Evolutionary conservation across 2,113 vertebrate genomes (phyloP).

Genomic region (Gavialis gangeticus): DNA sequence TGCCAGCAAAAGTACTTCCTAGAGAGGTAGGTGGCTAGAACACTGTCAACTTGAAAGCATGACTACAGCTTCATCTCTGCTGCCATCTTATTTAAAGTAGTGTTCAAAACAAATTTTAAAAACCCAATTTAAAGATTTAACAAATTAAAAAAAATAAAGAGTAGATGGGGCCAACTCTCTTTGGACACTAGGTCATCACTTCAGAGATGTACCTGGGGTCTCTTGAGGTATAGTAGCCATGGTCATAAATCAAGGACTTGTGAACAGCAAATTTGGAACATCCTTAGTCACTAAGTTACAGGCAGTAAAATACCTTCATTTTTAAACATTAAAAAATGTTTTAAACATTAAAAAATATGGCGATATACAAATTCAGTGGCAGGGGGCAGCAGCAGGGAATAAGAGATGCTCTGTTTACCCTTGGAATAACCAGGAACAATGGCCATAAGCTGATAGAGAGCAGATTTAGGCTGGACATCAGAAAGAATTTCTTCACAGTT

Average conservation of each 20-base stretch:
- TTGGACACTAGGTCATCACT: neutral
- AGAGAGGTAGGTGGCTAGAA: neutral
- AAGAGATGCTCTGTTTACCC: too few species aligned
- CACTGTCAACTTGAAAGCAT: neutral
- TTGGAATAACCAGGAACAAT: too few species aligned
- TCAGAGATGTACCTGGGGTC: neutral
- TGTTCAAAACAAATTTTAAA: neutral
- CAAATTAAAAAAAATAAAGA: neutral
- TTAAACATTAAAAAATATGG: too few species aligned
- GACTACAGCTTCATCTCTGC: neutral
- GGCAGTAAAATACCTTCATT: neutral
- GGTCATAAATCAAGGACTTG: neutral
- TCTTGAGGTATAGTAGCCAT: neutral
- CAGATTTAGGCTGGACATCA: too few species aligned
- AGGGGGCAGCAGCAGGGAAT: too few species aligned
- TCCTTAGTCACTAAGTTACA: neutral
- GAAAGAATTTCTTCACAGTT: too few species aligned
- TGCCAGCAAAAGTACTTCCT: neutral
- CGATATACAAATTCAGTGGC: too few species aligned
- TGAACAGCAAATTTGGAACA: neutral
- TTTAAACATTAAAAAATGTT: neutral
- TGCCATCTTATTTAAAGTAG: accelerated
- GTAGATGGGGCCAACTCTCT: neutral
- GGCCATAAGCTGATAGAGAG: too few species aligned
- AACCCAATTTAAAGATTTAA: neutral